These are phyloP conservation scores for Himalopsyche kuldschensis DNA, from an alignment of 2,888 invertebrate species.

Conservation along the genomic window DNA sequence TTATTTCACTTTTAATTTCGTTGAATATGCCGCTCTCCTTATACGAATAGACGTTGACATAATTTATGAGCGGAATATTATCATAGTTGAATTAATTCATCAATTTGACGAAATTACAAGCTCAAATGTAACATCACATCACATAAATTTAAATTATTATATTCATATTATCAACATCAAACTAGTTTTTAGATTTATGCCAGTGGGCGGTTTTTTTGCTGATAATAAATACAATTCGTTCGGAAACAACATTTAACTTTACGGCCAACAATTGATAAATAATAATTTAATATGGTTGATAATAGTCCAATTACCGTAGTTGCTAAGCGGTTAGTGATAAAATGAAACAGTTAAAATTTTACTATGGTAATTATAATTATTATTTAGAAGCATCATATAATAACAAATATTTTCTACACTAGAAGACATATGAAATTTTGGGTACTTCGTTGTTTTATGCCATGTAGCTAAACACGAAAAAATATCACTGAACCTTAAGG, in stretches of 20 bases:
- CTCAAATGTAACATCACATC: neutral
- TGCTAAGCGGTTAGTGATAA: neutral
- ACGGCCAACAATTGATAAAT: neutral
- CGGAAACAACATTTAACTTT: neutral
- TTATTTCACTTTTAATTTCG: too few relatives aligned
- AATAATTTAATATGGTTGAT: neutral
- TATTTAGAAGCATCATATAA: too few relatives aligned
- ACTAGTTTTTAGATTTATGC: neutral
- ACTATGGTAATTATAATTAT: too few relatives aligned
- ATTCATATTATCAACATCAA: neutral
- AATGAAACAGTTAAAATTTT: neutral
- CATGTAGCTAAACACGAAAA: too few relatives aligned
- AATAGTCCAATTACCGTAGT: neutral
- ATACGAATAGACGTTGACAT: neutral
- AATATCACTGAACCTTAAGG: too few relatives aligned
- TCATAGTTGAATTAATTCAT: neutral
- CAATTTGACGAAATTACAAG: neutral
- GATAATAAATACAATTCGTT: neutral
- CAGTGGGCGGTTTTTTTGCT: neutral
- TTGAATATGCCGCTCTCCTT: neutral
- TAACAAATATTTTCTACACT: too few relatives aligned
- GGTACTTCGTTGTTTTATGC: too few relatives aligned
- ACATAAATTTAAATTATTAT: neutral
- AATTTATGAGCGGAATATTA: neutral
- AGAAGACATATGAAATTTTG: too few relatives aligned